Evolutionary conservation across 2,888 invertebrate species (phyloP).

Genomic region (Mechanitis mazaeus): DNA sequence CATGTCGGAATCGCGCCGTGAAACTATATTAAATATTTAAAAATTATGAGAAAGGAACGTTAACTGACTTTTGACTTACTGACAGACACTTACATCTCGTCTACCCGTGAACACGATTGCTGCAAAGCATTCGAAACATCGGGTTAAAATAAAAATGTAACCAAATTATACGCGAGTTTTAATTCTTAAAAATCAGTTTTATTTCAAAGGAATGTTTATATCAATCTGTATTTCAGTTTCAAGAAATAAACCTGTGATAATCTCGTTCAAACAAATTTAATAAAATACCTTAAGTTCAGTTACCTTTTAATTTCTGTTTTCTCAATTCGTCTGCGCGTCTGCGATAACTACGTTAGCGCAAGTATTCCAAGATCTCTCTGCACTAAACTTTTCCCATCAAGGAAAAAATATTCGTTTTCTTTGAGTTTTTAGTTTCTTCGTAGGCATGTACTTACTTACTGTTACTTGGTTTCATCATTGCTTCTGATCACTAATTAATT

Average conservation of each 20-base stretch:
- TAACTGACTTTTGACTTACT: too few species aligned
- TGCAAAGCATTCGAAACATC: too few species aligned
- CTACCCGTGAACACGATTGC: too few species aligned
- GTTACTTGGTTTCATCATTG: conserved; percentile 16
- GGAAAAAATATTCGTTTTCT: conserved; percentile 45
- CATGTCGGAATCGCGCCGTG: too few species aligned
- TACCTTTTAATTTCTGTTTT: conserved; percentile 38
- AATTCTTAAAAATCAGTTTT: too few species aligned
- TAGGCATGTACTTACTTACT: conserved; percentile 1
- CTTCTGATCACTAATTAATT: conserved; percentile 11
- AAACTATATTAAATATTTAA: too few species aligned
- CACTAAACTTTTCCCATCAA: conserved; percentile 50
- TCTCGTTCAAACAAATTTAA: neutral
- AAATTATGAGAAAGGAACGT: too few species aligned
- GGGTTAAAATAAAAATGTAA: too few species aligned
- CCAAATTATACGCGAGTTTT: too few species aligned
- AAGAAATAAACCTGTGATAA: neutral
- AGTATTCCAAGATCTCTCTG: conserved; percentile 34
- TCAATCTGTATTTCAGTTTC: neutral
- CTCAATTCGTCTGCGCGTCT: conserved; percentile 36
- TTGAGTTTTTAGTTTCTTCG: conserved; percentile 33
- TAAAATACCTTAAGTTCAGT: conserved; percentile 15
- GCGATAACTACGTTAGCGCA: conserved; percentile 46
- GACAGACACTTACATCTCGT: too few species aligned
- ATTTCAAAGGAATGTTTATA: too few species aligned